Conservation (phyloP, 2,888 invertebrate genomes). For the Cryptosula pallasiana region DNA sequence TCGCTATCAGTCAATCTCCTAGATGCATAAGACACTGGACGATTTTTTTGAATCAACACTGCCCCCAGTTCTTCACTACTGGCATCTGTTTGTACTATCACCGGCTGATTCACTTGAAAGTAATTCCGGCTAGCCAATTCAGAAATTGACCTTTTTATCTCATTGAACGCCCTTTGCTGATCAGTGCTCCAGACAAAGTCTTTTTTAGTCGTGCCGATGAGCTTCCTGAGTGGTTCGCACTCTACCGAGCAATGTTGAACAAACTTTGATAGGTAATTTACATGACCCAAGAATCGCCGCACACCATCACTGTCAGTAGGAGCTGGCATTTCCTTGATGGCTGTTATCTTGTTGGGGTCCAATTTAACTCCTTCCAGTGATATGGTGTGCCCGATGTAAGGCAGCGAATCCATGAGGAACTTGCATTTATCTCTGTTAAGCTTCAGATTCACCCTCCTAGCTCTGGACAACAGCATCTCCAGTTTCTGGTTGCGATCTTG, state of each 20-base stretch:
- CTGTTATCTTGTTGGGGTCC: not conserved
- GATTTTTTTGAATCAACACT: not conserved
- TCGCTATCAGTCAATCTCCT: slow-evolving; percentile 6
- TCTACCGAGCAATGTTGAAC: slow-evolving; percentile 6
- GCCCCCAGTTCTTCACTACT: slow-evolving; percentile 1
- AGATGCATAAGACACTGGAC: not conserved
- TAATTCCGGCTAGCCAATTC: not conserved
- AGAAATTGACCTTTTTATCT: not conserved
- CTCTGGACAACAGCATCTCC: not conserved
- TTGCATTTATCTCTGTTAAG: slow-evolving; percentile 14
- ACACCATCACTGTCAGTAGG: slow-evolving; percentile 11
- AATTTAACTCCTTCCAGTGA: not conserved
- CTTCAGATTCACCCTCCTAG: not conserved
- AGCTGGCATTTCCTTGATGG: not conserved
- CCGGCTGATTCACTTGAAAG: slow-evolving; percentile 4
- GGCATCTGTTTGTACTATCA: slow-evolving; percentile 15
- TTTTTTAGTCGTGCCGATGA: not conserved
- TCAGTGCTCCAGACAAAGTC: slow-evolving; percentile 2
- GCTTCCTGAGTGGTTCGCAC: slow-evolving; percentile 15
- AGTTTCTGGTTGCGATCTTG: slow-evolving; percentile 18
- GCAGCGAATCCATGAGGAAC: slow-evolving; percentile 9
- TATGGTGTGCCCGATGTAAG: slow-evolving; percentile 4
- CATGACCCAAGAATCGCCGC: not conserved
- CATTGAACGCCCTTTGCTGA: not conserved
- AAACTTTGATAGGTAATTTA: slow-evolving; percentile 4